These are phyloP conservation scores for Argyrosomus regius DNA, from an alignment of 2,797 vertebrate genomes.

Conservation along the genomic window DNA sequence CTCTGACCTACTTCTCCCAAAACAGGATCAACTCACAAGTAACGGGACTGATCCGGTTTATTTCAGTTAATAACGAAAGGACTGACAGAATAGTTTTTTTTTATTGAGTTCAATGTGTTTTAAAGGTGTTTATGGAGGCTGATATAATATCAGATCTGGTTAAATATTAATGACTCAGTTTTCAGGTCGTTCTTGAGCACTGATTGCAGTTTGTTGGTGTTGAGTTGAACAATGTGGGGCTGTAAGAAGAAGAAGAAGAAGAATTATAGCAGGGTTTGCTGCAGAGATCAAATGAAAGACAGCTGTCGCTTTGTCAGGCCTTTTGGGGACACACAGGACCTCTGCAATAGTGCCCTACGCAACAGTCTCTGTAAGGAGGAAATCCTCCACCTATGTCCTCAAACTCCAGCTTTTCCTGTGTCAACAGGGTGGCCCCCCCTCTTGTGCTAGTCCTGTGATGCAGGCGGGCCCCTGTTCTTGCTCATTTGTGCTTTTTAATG, in stretches of 20 bases:
- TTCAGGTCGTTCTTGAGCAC: conserved; percentile 17
- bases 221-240: conserved; percentile 46
- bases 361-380: background rate
- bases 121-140: background rate
- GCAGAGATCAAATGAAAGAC: conserved; percentile 86
- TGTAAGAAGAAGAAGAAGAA: conserved; percentile 59
- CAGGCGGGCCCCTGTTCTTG: background rate
- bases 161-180: conserved; percentile 21
- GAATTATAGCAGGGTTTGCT: conserved; percentile 66
- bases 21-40: conserved; percentile 12
- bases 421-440: conserved; percentile 31
- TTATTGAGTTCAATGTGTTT: background rate
- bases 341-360: conserved; percentile 32
- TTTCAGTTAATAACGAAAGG: background rate
- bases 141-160: background rate
- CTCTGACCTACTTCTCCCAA: background rate
- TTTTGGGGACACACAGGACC: conserved; percentile 48
- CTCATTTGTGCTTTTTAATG: background rate
- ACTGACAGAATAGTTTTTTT: background rate
- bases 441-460: background rate
- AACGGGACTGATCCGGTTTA: conserved; percentile 1
- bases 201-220: conserved; percentile 43
- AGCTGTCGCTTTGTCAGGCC: conserved; percentile 60
- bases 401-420: conserved; percentile 20
- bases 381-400: background rate